Conservation (phyloP, 2,113 vertebrate species). For the Blennius ocellaris region DNA sequence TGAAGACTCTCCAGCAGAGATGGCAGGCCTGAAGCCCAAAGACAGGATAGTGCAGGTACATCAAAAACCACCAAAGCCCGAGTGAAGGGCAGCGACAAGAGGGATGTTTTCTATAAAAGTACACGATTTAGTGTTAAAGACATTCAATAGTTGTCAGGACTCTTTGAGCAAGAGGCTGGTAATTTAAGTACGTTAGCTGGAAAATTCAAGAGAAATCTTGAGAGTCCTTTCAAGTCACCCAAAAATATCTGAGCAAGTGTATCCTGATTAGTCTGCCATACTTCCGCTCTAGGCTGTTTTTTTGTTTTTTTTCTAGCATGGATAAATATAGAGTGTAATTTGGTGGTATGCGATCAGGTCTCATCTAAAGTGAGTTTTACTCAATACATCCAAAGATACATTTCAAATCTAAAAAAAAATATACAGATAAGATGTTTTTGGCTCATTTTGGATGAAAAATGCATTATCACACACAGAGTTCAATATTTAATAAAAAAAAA, state of each 20-base stretch:
- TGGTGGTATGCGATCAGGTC: neutral
- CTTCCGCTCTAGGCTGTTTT: conserved; percentile 31
- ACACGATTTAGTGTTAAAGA: neutral
- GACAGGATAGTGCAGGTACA: conserved; percentile 94
- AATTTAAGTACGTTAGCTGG: neutral
- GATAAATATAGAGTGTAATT: conserved; percentile 51
- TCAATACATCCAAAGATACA: too few relatives aligned
- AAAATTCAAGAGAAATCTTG: neutral
- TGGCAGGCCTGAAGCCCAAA: conserved; percentile 87
- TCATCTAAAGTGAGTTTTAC: neutral
- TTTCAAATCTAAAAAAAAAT: too few relatives aligned
- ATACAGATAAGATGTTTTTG: too few relatives aligned
- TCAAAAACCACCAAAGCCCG: neutral
- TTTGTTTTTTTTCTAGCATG: neutral
- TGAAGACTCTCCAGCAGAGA: conserved; percentile 89
- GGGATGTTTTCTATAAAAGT: too few relatives aligned
- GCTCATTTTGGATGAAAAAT: too few relatives aligned
- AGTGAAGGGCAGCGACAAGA: neutral
- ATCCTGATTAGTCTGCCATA: conserved; percentile 47
- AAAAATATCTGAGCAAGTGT: neutral
- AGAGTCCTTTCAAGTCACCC: neutral
- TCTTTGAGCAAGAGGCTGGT: neutral
- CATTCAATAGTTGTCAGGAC: neutral
- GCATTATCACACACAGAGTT: too few relatives aligned
- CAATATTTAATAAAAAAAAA: too few relatives aligned